Evolutionary conservation across 2,888 invertebrate species (phyloP), one percentile per base, ranked within the genome.

Genomic region (Eubasilissa splendida): DNA sequence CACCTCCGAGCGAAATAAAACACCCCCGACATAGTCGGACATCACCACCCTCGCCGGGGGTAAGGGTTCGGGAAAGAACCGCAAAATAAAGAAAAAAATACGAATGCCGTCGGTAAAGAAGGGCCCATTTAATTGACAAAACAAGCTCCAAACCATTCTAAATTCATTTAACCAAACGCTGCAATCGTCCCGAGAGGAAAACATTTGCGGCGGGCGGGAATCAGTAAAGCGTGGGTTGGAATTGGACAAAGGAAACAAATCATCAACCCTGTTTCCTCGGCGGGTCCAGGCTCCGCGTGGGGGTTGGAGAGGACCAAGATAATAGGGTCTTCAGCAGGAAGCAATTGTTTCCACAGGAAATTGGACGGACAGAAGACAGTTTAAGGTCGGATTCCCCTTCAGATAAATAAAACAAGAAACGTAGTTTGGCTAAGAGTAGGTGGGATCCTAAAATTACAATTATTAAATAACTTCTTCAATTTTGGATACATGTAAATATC

Each of bases 301-400:
- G 42, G 42, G 12, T 11, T 10, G 63, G 63, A 50, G 5, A 68
- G 14, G 12, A 52, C 68, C 33, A 42, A 50, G 68, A 52, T 68
- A 68, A 68, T 42, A 68, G 68, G 68, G 50, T 68, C 53, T 53
- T 54, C 58, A 58, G 53, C 53, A 70, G 60, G 60, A 71, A 60
- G 42, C 77, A 78, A 79, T 79, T 81, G 81, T 81, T 81, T 81
- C 68, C 75, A 22, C 78, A 75, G 81, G 81, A 81, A 81, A 81
- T 81, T 81, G 81, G 70, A 79, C 81, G 71, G 70, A 79, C 60
- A 58, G 68, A 22, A 65, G 75, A 31, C 58, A 68, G 70, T 76
- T 59, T 74, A 74, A 79, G 79, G 50, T 50, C 74, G 53, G 60
- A 63, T 63, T 74, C 65, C 56, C 59, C 58, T 59, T 33, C 14